Evolutionary conservation across 64 coral and sea anemone genomes (phyloP), one percentile per base, ranked within the genome.

Genomic region (Porites lutea): DNA sequence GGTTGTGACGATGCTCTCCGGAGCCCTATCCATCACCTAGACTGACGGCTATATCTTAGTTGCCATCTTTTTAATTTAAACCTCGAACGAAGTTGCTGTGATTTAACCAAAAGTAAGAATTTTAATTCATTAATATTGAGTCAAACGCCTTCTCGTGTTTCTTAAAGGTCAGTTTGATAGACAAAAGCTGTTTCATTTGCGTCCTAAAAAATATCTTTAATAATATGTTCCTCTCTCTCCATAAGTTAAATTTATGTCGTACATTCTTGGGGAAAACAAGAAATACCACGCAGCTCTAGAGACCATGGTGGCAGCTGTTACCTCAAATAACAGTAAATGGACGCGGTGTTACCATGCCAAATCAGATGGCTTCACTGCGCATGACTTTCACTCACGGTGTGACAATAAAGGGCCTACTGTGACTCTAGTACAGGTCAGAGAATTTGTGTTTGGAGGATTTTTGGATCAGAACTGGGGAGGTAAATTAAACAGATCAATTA

Each of bases 381-480:
- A 52, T 54, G 65, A 11, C 47, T 91, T 91, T 64, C 77, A 83
- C 43, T 69, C 73, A 44, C 65, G 58, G 12, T 91, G 89, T 8
- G 78, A 82, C 51, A 66, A 67, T 49, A 91, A 91, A 48, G 48
- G 49, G 8, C 80, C 89, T 19, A 91, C 89, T 19, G 19, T 91
- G 9, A 91, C 89, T 3, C 49, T 91, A 14, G 64, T 91, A 11
- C 73, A 63, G 79, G 89, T 74, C 16, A 54, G 78, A 18, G 78
- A 91, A 15, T 83, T 72, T 48, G 64, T 91, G 8, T 91, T 91
- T 75, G 89, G 89, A 62, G 89, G 89, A 82, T 91, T 82, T 60
- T 64, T 91, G 49, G 27, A 48, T 14, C 65, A 82, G 45, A 71
- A 67, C n/a, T 91, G 89, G 89, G 59, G 59, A 84, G 65, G 81